These are phyloP conservation scores for Bufo gargarizans DNA, from an alignment of 2,113 vertebrate genomes.

Conservation along the genomic window DNA sequence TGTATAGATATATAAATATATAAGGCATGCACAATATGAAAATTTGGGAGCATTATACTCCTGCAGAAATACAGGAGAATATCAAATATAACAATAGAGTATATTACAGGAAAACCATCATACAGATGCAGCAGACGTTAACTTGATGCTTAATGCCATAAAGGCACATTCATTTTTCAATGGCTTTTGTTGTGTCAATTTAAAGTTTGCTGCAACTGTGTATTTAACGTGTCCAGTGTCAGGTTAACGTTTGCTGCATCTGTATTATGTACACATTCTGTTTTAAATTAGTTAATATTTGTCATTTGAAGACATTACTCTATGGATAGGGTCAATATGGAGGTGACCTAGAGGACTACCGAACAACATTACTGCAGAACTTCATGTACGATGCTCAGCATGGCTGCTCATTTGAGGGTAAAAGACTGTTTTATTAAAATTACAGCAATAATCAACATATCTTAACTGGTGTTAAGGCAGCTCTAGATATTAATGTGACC, in stretches of 20 bases:
- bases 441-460: neutral
- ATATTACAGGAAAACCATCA: slow-evolving; percentile 18
- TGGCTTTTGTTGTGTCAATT: no score
- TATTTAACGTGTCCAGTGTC: no score
- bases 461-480: neutral
- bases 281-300: neutral
- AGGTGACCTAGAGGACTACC: neutral
- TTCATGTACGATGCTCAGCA: neutral
- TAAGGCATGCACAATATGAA: slow-evolving; percentile 50
- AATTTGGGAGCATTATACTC: neutral
- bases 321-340: neutral
- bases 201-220: no score
- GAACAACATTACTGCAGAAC: neutral
- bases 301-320: neutral
- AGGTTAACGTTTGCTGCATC: no score
- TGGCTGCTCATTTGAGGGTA: neutral
- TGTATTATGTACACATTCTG: neutral
- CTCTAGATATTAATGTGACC: neutral
- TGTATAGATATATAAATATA: slow-evolving; percentile 30
- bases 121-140: no score
- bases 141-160: no score
- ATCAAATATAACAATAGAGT: slow-evolving; percentile 15
- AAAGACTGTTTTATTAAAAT: neutral
- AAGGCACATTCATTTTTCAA: no score
- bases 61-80: slow-evolving; percentile 15